Percentiles rank a stretch among this genome's conserved stretches.
phyloP scores from a whole-genome alignment of 2,888 invertebrate genomes.

The Anagyrus pseudococci region DNA sequence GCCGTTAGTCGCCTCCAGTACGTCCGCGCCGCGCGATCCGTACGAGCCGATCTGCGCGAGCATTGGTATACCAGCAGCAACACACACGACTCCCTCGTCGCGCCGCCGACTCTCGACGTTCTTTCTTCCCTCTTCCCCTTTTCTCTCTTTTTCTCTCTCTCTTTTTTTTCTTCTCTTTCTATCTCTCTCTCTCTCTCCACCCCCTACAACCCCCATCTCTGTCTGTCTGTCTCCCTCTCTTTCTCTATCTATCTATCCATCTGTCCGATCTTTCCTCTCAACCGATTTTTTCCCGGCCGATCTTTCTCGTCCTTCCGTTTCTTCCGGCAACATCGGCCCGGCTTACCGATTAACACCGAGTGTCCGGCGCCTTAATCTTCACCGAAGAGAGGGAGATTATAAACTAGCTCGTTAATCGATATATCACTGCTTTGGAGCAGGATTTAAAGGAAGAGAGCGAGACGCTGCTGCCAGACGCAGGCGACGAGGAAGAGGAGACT shows the following conservation, averaged over 20 bases:
- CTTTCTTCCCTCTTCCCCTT: conserved; percentile 18
- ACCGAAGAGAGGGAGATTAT: too few relatives aligned
- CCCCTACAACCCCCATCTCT: conserved; percentile 10
- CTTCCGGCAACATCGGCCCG: neutral
- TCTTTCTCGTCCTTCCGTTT: too few relatives aligned
- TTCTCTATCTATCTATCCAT: neutral
- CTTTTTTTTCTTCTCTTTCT: conserved; percentile 1
- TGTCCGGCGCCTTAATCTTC: too few relatives aligned
- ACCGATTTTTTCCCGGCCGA: neutral
- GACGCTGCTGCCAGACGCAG: too few relatives aligned
- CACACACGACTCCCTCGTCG: neutral
- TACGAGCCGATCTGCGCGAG: too few relatives aligned
- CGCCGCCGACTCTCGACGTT: neutral
- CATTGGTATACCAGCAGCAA: too few relatives aligned
- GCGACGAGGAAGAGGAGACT: too few relatives aligned
- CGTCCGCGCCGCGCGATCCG: conserved; percentile 34
- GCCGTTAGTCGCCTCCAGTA: conserved; percentile 42
- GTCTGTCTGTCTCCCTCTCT: conserved; percentile 7
- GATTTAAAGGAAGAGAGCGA: too few relatives aligned
- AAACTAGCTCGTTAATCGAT: too few relatives aligned
- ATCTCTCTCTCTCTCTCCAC: neutral
- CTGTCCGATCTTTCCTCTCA: too few relatives aligned
- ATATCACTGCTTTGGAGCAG: too few relatives aligned
- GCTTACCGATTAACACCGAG: too few relatives aligned
- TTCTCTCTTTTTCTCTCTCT: conserved; percentile 7